Evolutionary conservation across 2,888 invertebrate species (phyloP).

Genomic region (Pyrocoelia pectoralis): DNA sequence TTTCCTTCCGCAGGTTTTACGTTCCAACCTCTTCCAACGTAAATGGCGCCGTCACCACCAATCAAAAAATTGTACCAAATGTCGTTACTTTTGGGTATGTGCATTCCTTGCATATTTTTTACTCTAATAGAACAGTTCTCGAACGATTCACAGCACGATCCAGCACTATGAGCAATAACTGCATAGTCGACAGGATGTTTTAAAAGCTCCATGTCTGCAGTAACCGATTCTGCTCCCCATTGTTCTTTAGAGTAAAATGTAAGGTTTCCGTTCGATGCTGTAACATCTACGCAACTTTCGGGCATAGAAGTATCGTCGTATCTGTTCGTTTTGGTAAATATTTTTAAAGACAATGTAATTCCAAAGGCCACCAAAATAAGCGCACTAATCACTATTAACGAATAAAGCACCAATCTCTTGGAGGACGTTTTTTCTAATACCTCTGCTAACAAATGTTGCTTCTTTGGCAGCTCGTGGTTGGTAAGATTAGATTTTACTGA

Average conservation of each 20-base stretch:
- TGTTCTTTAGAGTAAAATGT: slow-evolving; percentile 45
- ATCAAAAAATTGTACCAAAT: slow-evolving; percentile 63
- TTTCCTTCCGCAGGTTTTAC: slow-evolving; percentile 62
- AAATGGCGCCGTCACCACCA: slow-evolving; percentile 65
- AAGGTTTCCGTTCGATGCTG: not conserved
- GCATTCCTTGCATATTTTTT: slow-evolving; percentile 60
- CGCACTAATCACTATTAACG: not conserved
- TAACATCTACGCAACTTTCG: not conserved
- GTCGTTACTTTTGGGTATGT: slow-evolving; percentile 59
- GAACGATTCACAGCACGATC: slow-evolving; percentile 58
- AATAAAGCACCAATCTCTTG: not conserved
- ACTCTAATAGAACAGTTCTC: slow-evolving; percentile 60
- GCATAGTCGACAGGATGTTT: slow-evolving; percentile 60
- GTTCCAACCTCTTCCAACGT: slow-evolving; percentile 64
- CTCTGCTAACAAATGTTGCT: not conserved
- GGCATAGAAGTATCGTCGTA: not conserved
- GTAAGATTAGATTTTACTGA: not conserved
- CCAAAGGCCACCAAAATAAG: not conserved
- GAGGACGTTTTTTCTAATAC: not conserved
- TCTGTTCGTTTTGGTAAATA: not conserved
- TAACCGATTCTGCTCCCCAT: slow-evolving; percentile 55
- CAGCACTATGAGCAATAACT: slow-evolving; percentile 64
- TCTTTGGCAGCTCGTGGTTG: not conserved
- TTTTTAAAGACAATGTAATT: not conserved
- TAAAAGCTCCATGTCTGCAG: slow-evolving; percentile 56